These are phyloP conservation scores for Antechinus flavipes DNA, from an alignment of 2,113 vertebrate species.

Conservation along the genomic window DNA sequence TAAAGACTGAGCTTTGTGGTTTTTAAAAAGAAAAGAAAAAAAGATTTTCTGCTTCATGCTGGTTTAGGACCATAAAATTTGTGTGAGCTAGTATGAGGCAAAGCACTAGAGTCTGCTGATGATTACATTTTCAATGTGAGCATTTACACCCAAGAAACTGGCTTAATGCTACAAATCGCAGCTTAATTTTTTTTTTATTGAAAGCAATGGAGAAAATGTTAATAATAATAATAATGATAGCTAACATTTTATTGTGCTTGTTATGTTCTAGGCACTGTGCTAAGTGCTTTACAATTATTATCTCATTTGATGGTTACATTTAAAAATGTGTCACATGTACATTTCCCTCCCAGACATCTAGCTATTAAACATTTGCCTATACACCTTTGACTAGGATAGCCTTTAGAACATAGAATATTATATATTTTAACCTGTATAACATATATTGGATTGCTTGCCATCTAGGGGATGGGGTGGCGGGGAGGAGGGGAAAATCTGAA, in stretches of 20 bases:
- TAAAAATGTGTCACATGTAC: neutral
- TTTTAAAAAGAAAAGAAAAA: conserved; percentile 22
- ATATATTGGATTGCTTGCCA: too few species aligned
- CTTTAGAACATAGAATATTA: too few species aligned
- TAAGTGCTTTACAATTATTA: neutral
- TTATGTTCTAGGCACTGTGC: neutral
- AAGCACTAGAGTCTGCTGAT: neutral
- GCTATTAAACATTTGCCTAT: neutral
- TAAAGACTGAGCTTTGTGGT: conserved; percentile 44
- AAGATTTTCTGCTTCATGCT: neutral
- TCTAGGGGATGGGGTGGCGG: too few species aligned
- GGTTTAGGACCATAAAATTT: neutral
- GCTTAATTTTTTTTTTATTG: neutral
- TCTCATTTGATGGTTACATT: neutral
- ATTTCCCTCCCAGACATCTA: neutral
- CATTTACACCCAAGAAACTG: neutral
- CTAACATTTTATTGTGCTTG: neutral
- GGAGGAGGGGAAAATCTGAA: too few species aligned
- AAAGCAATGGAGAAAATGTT: neutral
- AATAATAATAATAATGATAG: neutral
- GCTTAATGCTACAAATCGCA: neutral
- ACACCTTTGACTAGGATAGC: too few species aligned
- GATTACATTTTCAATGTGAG: neutral
- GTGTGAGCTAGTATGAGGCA: neutral
- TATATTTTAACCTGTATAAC: too few species aligned